Evolutionary conservation across 2,888 invertebrate genomes (phyloP), one percentile per base, ranked within the genome.

Genomic region (Unio pictorum): DNA sequence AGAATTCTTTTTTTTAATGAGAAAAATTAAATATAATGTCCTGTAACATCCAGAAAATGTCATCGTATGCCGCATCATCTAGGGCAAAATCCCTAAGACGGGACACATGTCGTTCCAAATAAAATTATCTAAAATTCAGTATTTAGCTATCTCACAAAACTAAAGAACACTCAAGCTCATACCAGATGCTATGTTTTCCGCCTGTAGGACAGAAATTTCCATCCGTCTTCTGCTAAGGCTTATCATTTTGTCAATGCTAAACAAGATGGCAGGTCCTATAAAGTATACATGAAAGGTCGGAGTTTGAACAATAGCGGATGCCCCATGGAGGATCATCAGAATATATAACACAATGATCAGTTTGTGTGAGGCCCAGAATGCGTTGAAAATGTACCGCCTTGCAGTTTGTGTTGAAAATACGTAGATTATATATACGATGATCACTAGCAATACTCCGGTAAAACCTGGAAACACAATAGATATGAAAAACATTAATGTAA

Each of bases 361-460:
- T 66, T 91, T 92, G 85, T 93, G 93, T 0, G 92, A 92, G 60
- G 91, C 86, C 92, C 93, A 93, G 88, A 93, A 93, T 80, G 92
- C 91, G 75, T 91, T 91, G 87, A 93, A 93, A 66, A 93, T 90
- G 76, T 91, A 89, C 59, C 90, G 88, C 30, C 93, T 88, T 1
- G 93, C 91, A 64, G 91, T 91, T 54, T 92, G 90, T 45, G 92
- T 90, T 4, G 93, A 92, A 86, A 93, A 93, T 30, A 92, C 87
- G 85, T 92, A 93, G 78, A 93, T 92, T 57, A 92, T 83, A 23
- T 91, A 90, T 68, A 91, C 88, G 28, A 92, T 87, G 45, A 92
- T 73, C 0, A 92, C 91, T 67, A 93, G 86, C 1, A 93, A 78
- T 4, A 93, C 88, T 17, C 93, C 93, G n/a, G 93, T 93, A 68